A percentile compares a stretch with the other conserved stretches of the same genome.
Evolutionary conservation across 64 coral and sea anemone species (phyloP).

Genomic region (Pocillopora damicornis): DNA sequence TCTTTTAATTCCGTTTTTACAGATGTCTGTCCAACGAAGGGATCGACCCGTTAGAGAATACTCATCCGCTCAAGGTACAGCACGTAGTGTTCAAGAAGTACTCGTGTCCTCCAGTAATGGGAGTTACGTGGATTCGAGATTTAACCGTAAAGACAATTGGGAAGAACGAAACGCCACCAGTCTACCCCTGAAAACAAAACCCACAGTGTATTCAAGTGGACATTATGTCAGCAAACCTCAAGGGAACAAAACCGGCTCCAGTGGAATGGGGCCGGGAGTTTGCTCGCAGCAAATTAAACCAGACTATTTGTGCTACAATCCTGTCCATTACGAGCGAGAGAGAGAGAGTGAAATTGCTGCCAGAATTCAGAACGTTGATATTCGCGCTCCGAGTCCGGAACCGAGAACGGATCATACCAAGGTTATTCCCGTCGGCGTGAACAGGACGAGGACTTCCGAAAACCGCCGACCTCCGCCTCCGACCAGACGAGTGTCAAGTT

Average conservation of each 20-base stretch:
- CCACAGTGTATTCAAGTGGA: constrained; percentile 23
- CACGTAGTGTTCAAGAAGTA: not conserved
- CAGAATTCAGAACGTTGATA: not conserved
- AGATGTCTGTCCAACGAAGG: constrained; percentile 15
- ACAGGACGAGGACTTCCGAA: constrained; percentile 4
- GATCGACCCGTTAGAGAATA: not conserved
- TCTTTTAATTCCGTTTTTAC: not conserved
- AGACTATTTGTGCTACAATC: constrained; percentile 84
- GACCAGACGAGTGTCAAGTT: constrained; percentile 13
- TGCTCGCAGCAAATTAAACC: constrained; percentile 95
- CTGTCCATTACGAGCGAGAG: constrained; percentile 72
- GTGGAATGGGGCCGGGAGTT: not conserved
- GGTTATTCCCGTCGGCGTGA: not conserved
- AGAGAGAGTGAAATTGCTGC: constrained; percentile 46
- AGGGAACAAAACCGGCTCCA: not conserved
- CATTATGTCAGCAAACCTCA: constrained; percentile 50
- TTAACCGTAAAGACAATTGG: not conserved
- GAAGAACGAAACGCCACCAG: constrained; percentile 30
- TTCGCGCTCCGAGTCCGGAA: not conserved
- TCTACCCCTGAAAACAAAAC: constrained; percentile 45
- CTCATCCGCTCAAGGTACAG: not conserved
- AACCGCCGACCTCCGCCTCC: not conserved
- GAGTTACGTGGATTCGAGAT: not conserved
- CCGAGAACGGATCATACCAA: not conserved
- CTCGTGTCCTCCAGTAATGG: not conserved